These are phyloP conservation scores for Neelides folsomi DNA, from an alignment of 2,888 invertebrate species.

Conservation along the genomic window DNA sequence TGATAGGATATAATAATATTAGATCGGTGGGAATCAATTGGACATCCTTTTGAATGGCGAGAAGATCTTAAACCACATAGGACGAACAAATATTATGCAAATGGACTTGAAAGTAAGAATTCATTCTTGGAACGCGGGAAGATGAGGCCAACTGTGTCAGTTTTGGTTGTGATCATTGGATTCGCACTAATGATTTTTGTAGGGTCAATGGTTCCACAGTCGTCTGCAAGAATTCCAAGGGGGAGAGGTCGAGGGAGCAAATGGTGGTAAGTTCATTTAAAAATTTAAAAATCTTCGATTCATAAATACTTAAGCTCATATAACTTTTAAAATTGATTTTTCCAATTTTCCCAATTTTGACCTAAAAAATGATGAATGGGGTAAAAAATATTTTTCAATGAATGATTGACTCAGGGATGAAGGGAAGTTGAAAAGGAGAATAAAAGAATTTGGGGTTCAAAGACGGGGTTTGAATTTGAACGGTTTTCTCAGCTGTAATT, in stretches of 20 bases:
- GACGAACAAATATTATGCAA: constrained; percentile 5
- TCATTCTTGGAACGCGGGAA: constrained; percentile 8
- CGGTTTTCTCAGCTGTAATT: no score
- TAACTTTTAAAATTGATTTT: no score
- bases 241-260: constrained; percentile 73
- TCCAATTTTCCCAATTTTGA: not conserved
- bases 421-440: no score
- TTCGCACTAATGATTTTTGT: constrained; percentile 29
- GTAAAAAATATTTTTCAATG: not conserved
- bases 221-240: constrained; percentile 35
- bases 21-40: no score
- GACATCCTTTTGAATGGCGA: no score
- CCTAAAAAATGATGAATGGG: not conserved
- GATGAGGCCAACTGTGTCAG: constrained; percentile 29
- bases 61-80: no score
- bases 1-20: no score
- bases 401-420: not conserved
- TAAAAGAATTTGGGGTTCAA: no score
- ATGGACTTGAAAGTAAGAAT: constrained; percentile 7
- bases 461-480: no score
- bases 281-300: not conserved
- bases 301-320: no score
- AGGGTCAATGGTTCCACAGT: constrained; percentile 32
- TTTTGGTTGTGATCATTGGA: constrained; percentile 28
- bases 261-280: constrained; percentile 62